phyloP scores from a whole-genome alignment of 1,140 invertebrate genomes.

The Forficula auricularia region DNA sequence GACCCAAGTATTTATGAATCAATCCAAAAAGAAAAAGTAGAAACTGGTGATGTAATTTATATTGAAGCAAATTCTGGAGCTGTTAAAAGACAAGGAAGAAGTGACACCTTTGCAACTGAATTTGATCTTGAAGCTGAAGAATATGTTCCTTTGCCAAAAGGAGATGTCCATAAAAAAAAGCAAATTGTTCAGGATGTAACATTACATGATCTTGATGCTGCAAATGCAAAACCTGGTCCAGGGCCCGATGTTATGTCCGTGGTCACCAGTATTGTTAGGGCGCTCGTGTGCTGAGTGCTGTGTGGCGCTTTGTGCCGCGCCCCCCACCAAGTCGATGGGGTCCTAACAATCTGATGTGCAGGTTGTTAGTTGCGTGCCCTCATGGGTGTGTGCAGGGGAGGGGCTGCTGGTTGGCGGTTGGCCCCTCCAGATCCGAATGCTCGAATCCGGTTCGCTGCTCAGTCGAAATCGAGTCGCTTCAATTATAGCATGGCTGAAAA shows the following conservation, averaged over 20 bases:
- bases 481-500: no score
- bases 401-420: no score
- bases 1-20: constrained; percentile 97
- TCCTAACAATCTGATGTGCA: no score
- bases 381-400: no score
- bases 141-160: constrained; percentile 97
- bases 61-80: constrained; percentile 96
- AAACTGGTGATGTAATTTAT: constrained; percentile 97
- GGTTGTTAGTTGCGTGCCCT: no score
- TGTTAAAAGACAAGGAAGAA: constrained; percentile 91
- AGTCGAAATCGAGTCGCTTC: no score
- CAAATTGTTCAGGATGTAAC: constrained; percentile 99
- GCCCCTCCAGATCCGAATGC: no score
- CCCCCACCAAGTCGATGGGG: no score
- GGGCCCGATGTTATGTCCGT: constrained; percentile 97
- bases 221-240: constrained; percentile 88
- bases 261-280: no score
- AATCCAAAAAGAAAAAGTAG: constrained; percentile 89
- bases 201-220: constrained; percentile 91
- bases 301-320: no score
- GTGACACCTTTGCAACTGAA: constrained; percentile 95
- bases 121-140: constrained; percentile 99
- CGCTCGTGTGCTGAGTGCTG: no score
- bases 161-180: constrained; percentile 99
- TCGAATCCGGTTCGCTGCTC: no score